phyloP scores from a whole-genome alignment of 30 jellyfish, hydroid and myxozoan species.

The Mastigias papua region DNA sequence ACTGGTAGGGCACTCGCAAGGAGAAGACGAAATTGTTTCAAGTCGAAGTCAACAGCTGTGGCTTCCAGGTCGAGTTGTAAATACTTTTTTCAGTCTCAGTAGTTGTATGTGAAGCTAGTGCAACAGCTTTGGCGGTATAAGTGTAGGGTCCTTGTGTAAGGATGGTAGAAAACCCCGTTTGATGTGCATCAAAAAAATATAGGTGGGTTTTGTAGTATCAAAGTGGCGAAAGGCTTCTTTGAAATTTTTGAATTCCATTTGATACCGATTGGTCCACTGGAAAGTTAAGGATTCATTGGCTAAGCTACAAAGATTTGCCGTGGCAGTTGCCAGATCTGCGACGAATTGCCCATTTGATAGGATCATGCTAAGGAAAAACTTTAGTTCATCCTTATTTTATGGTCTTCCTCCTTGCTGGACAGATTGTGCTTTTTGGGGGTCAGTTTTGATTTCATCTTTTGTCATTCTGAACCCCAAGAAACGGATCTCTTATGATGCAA shows the following conservation, averaged over 20 bases:
- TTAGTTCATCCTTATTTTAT: not conserved
- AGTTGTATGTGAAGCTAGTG: slow-evolving; percentile 63
- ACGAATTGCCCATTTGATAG: not conserved
- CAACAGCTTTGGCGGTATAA: slow-evolving; percentile 50
- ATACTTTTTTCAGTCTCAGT: slow-evolving; percentile 47
- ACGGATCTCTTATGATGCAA: not conserved
- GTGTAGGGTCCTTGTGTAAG: slow-evolving; percentile 53
- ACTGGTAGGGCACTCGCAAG: slow-evolving; percentile 15
- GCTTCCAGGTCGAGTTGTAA: slow-evolving; percentile 35
- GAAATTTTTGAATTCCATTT: not conserved
- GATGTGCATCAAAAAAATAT: slow-evolving; percentile 21
- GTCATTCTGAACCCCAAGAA: not conserved
- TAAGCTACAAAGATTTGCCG: not conserved
- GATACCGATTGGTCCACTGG: not conserved
- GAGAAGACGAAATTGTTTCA: slow-evolving; percentile 2
- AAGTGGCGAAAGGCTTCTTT: slow-evolving; percentile 4
- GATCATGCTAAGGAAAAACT: not conserved
- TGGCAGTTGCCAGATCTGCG: not conserved
- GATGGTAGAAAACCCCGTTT: slow-evolving; percentile 21
- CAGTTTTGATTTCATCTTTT: not conserved
- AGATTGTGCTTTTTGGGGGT: not conserved
- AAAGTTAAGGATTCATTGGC: not conserved
- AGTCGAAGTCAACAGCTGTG: slow-evolving; percentile 6
- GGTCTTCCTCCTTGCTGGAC: not conserved
- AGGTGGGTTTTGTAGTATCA: slow-evolving; percentile 2